Conservation (phyloP, 2,797 vertebrate genomes). For the Phoebastria nigripes region DNA sequence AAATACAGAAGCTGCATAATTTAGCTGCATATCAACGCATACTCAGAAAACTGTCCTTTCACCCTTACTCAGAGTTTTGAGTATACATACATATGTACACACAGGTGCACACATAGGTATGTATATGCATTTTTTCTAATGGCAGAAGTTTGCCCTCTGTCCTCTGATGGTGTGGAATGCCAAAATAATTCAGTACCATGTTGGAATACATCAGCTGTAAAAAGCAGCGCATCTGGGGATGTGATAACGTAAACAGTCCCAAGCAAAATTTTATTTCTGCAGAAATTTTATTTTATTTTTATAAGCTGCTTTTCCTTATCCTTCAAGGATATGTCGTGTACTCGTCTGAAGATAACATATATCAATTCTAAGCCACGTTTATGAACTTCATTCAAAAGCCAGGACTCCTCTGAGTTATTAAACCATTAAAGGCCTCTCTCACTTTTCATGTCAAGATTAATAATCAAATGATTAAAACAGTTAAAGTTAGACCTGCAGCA, state of each 20-base stretch:
- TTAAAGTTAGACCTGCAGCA: constrained; percentile 35
- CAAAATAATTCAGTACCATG: background rate
- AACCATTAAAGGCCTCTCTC: constrained; percentile 12
- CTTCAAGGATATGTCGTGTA: background rate
- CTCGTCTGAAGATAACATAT: background rate
- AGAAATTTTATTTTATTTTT: background rate
- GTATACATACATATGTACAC: accelerated
- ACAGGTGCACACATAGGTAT: accelerated
- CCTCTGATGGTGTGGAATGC: background rate
- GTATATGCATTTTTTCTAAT: background rate
- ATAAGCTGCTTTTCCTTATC: background rate
- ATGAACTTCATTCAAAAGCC: background rate
- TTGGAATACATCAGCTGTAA: background rate
- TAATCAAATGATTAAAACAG: constrained; percentile 50
- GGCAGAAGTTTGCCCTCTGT: background rate
- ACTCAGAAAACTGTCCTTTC: background rate
- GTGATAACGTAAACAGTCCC: background rate
- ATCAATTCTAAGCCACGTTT: background rate
- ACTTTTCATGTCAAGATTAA: constrained; percentile 29
- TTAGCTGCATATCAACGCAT: background rate
- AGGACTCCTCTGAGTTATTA: constrained; percentile 25
- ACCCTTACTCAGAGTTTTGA: background rate
- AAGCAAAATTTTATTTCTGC: background rate
- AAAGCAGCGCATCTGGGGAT: background rate
- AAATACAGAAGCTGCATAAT: background rate